Base-by-base conservation (phyloP, 2,797 vertebrate species). In the Falco rusticolus region DNA sequence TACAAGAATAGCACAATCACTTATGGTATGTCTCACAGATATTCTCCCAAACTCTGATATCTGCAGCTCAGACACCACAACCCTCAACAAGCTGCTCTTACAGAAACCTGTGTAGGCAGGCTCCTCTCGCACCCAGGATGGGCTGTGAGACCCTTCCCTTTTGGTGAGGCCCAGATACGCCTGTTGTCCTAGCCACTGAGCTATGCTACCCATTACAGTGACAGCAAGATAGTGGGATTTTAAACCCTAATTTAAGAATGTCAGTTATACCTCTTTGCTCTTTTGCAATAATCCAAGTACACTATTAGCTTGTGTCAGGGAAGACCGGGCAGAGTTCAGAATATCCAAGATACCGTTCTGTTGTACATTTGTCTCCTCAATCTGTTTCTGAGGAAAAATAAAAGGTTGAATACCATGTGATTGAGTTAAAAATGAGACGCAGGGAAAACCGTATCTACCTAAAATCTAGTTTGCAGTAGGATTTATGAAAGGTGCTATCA, bases 191-290 rank as follows among this genome's bases (percentile, higher is more conserved):
- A 61, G 41, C 33, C 61, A 45, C n/a, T 22, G 34, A 85, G 34
- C 29, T 76, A 22, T 13, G 20, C 45, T 59, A 26, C 16, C 37
- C 29, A 22, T 37, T 63, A 71, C 28, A 64, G 21, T 29, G 54
- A 60, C 33, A 61, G 28, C 33, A 83, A 45, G 31, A 39, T 20
- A 31, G 0, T 45, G 18, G 9, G 16, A 8, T 1, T 81, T 60
- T 78, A 65, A 61, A 88, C 78, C 70, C 63, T 60, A 47, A 57
- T 47, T 60, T 12, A 19, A 26, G n/a, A 51, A 84, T 7, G 24
- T 75, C 81, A 80, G 78, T 37, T 82, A 33, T 98, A 99, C 99
- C 98, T 94, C 98, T 98, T 99, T 99, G 95, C 98, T 99, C 92
- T 98, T 98, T 4, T 94, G 94, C 74, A 99, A 95, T 94, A 95